phyloP scores from a whole-genome alignment of 2,888 invertebrate species.

The Nymphalis urticae region DNA sequence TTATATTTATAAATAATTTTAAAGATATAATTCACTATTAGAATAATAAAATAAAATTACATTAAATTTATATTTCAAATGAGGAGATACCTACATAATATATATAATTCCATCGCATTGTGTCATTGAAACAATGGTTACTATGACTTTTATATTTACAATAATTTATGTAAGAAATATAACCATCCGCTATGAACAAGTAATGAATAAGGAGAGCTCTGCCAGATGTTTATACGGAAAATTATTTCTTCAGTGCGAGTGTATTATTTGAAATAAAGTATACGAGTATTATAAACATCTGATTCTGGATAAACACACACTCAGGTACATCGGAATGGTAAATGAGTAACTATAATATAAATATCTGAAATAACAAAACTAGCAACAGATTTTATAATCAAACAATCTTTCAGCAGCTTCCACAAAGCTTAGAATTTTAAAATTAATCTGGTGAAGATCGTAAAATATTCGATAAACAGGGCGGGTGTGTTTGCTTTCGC shows the following conservation, averaged over 20 bases:
- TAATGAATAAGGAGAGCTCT: conserved; percentile 53
- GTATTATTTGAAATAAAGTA: conserved; percentile 77
- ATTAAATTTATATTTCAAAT: too few species aligned
- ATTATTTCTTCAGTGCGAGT: conserved; percentile 68
- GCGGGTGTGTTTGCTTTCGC: conserved; percentile 79
- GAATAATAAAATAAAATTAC: too few species aligned
- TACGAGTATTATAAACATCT: conserved; percentile 75
- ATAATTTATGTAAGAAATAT: conserved; percentile 8
- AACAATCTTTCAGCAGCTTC: conserved; percentile 76
- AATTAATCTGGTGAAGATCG: conserved; percentile 76
- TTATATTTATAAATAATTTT: too few species aligned
- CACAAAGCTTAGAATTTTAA: conserved; percentile 76
- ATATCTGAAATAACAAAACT: conserved; percentile 76
- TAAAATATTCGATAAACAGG: conserved; percentile 81
- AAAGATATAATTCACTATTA: too few species aligned
- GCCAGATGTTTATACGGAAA: conserved; percentile 68
- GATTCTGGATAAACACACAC: conserved; percentile 74
- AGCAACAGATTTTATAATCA: conserved; percentile 64
- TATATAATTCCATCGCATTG: neutral
- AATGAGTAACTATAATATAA: conserved; percentile 79
- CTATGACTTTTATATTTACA: neutral
- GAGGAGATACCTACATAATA: too few species aligned
- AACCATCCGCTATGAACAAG: conserved; percentile 21
- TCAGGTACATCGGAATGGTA: conserved; percentile 79
- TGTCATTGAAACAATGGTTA: neutral